Base-by-base conservation (phyloP, 1,140 invertebrate genomes). In the Cataglyphis hispanica region DNA sequence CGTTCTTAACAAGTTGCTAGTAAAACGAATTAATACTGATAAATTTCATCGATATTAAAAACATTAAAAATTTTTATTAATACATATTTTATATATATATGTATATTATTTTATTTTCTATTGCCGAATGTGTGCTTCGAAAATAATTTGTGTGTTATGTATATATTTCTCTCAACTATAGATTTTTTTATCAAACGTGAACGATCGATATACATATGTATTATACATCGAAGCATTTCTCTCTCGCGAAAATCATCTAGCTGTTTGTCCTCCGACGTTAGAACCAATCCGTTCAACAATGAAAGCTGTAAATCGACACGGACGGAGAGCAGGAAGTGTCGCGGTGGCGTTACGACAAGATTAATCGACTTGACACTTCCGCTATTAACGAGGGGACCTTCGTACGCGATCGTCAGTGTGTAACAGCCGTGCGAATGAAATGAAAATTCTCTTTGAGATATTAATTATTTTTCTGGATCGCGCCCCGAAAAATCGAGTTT, bases 331-430 rank as follows among this genome's bases (percentile, higher is more conserved):
- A 85, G 84, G 63, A 85, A 63, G 63, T 83, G 78, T 77, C 74
- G 81, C 31, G 46, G 81, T 31, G 34, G 56, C 46, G 46, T 80
- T 85, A 78, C 75, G 63, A 81, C 75, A 78, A 80, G 61, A 85
- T 85, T 78, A 78, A 85, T 85, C 84, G 75, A 85, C 63, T 80
- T 80, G 84, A 85, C 61, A 63, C 72, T 84, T 84, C 81, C 81
- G 81, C 81, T 66, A 84, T 84, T 83, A 84, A 84, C 81, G 72
- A 84, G 81, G 81, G 72, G 70, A 74, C 81, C 60, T 84, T 77
- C 70, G 61, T 61, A 40, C 56, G 72, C 43, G 78, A 37, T 60
- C 67, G 67, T 56, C 46, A 34, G 53, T 74, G 78, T 83, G 78
- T 83, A 83, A 83, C 78, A 83, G 53, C 78, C 78, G 78, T 83